These are phyloP conservation scores for Protobothrops mucrosquamatus DNA, from an alignment of 2,113 vertebrate species.

Conservation along the genomic window DNA sequence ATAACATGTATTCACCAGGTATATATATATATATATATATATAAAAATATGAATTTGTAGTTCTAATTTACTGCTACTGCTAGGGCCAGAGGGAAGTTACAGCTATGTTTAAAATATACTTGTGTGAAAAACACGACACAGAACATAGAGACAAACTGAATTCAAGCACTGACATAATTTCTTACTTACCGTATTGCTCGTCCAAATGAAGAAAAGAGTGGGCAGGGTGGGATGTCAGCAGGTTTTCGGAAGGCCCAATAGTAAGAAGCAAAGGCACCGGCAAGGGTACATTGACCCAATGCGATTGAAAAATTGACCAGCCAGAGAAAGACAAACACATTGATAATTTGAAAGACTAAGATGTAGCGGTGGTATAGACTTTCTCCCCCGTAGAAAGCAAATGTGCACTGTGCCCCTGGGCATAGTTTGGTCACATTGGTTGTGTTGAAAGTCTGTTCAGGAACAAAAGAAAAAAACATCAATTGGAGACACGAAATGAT, in stretches of 20 bases:
- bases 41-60: not conserved
- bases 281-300: conserved; percentile 91
- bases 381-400: conserved; percentile 91
- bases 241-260: conserved; percentile 95
- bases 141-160: not conserved
- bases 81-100: not conserved
- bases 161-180: not conserved
- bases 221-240: conserved; percentile 83
- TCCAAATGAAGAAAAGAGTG: conserved; percentile 87
- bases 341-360: conserved; percentile 85
- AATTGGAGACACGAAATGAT: not conserved
- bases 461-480: conserved; percentile 44
- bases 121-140: not conserved
- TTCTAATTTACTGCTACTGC: not conserved
- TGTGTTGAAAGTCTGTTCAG: conserved; percentile 80
- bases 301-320: conserved; percentile 91
- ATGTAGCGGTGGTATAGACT: conserved; percentile 84
- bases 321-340: conserved; percentile 92
- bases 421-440: conserved; percentile 82
- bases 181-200: conserved; percentile 83
- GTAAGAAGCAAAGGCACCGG: conserved; percentile 93
- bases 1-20: not conserved
- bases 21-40: not conserved
- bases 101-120: not conserved
- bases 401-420: conserved; percentile 84